Evolutionary conservation across 2,888 invertebrate genomes (phyloP).

Genomic region (Apamea anceps): DNA sequence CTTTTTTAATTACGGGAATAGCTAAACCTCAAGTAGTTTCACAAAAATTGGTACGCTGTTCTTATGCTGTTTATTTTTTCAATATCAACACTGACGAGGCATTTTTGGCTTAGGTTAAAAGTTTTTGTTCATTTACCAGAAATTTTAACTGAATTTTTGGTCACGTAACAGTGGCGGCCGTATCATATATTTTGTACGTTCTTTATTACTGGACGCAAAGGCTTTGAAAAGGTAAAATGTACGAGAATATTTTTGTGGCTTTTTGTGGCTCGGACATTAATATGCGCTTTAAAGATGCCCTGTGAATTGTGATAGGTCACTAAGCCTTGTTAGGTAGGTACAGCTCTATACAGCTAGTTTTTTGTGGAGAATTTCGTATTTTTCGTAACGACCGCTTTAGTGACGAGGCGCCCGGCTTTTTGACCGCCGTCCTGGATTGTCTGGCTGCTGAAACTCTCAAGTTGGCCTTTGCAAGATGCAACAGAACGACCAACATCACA

Average conservation of each 20-base stretch:
- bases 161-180: constrained; percentile 19
- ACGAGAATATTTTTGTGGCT: constrained; percentile 16
- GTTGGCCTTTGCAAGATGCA: too few species aligned
- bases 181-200: constrained; percentile 35
- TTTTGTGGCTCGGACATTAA: constrained; percentile 37
- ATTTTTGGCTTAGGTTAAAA: background rate
- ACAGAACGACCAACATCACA: too few species aligned
- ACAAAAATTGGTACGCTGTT: background rate
- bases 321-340: background rate
- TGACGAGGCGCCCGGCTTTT: too few species aligned
- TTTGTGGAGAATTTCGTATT: too few species aligned
- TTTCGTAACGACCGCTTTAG: too few species aligned
- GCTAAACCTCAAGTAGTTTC: background rate
- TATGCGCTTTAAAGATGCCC: constrained; percentile 31
- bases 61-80: constrained; percentile 3
- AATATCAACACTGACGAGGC: background rate
- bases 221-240: constrained; percentile 35
- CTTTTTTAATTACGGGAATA: too few species aligned
- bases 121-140: constrained; percentile 5
- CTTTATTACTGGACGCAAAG: constrained; percentile 20
- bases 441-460: too few species aligned
- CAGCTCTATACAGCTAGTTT: background rate
- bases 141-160: constrained; percentile 38
- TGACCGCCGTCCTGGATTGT: too few species aligned
- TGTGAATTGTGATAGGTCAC: constrained; percentile 7